These are phyloP conservation scores for Zeuzera pyrina DNA, from an alignment of 2,888 invertebrate species.

Conservation along the genomic window DNA sequence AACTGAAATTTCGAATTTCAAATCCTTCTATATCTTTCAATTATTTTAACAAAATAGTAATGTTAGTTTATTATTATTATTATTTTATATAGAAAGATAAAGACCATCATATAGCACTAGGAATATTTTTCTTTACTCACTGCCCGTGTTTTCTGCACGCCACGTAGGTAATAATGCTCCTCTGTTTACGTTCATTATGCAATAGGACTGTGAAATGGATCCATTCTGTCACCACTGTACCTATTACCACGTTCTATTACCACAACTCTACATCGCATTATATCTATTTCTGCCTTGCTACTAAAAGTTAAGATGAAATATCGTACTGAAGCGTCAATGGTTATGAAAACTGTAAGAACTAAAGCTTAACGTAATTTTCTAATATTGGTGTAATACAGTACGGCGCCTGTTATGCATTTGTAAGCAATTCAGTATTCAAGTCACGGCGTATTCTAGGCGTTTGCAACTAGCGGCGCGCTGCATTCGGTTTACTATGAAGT, in stretches of 20 bases:
- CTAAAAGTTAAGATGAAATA: no score
- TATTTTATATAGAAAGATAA: no score
- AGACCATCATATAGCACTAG: no score
- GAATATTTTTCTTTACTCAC: no score
- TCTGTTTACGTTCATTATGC: slow-evolving; percentile 34
- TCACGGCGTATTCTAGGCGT: slow-evolving; percentile 40
- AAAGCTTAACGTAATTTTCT: neutral
- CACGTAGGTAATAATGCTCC: no score
- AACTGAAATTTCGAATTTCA: no score
- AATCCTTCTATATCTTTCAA: no score
- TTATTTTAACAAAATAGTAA: no score
- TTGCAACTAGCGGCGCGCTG: slow-evolving; percentile 32
- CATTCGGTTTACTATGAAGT: slow-evolving; percentile 47
- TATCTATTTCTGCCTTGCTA: slow-evolving; percentile 6
- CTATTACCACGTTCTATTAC: neutral
- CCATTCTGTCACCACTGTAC: slow-evolving; percentile 16
- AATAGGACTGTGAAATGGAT: slow-evolving; percentile 26
- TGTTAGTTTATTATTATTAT: no score
- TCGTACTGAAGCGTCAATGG: slow-evolving; percentile 1
- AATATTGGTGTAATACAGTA: slow-evolving; percentile 8
- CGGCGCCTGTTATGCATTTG: slow-evolving; percentile 29
- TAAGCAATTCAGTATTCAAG: slow-evolving; percentile 38
- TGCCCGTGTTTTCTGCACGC: no score
- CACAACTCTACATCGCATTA: neutral
- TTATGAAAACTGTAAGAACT: neutral